A percentile compares a stretch with the other conserved stretches of the same genome.
Conservation (phyloP, 2,797 vertebrate genomes). For the Cyclopterus lumpus region DNA sequence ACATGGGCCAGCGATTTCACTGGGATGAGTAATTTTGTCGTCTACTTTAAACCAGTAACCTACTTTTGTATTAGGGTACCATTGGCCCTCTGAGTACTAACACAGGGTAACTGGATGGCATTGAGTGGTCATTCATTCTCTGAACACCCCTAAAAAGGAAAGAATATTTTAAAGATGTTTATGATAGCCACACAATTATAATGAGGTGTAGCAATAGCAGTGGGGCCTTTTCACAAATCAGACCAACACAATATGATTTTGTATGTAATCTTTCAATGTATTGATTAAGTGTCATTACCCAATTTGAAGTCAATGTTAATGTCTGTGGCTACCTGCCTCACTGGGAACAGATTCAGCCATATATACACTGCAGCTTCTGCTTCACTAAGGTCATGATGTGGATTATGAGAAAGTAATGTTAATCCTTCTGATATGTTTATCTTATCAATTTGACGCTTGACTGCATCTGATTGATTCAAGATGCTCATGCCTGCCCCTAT, state of each 20-base stretch:
- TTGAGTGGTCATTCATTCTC: not conserved
- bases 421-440: not conserved
- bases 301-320: conserved; percentile 21
- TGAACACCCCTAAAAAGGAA: not conserved
- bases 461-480: conserved; percentile 5
- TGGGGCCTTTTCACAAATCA: not conserved
- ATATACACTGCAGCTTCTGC: not conserved
- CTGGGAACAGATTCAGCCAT: not conserved
- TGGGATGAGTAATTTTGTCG: conserved; percentile 61
- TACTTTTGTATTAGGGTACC: conserved; percentile 10
- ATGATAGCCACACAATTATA: not conserved
- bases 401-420: not conserved
- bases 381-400: not conserved
- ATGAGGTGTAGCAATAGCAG: not conserved
- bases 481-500: not conserved
- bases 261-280: not conserved
- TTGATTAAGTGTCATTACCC: conserved; percentile 1
- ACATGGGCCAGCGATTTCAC: conserved; percentile 43
- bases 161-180: not conserved
- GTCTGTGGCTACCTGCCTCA: not conserved
- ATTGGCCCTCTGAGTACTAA: conserved; percentile 5
- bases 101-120: not conserved
- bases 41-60: conserved; percentile 28
- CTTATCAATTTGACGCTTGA: not conserved
- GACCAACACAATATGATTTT: not conserved